Evolutionary conservation across 2,888 invertebrate species (phyloP).

Genomic region (Chrysomela aeneicollis): DNA sequence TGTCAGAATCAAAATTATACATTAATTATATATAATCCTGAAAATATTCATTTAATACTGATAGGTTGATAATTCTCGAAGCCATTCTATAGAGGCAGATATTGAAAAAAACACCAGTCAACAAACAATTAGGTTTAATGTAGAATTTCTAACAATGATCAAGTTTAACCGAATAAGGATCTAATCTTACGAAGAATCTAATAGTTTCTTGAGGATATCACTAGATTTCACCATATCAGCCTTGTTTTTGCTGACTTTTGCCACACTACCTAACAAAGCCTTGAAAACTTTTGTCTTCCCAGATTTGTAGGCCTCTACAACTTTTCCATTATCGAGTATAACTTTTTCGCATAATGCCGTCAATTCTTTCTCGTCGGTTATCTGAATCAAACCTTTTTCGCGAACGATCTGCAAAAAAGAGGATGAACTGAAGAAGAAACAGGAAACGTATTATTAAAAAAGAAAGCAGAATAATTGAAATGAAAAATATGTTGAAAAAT

Average conservation of each 20-base stretch:
- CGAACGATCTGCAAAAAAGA: conserved; percentile 64
- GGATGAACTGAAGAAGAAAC: neutral
- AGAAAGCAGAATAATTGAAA: neutral
- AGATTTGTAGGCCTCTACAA: conserved; percentile 71
- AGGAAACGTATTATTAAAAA: neutral
- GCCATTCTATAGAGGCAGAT: too few species aligned
- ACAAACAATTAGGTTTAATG: too few species aligned
- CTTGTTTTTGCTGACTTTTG: conserved; percentile 67
- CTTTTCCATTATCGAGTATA: conserved; percentile 71
- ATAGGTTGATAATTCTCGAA: too few species aligned
- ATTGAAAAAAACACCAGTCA: too few species aligned
- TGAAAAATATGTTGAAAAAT: too few species aligned
- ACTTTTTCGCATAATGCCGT: conserved; percentile 68
- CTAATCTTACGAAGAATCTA: conserved; percentile 46
- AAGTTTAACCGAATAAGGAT: too few species aligned
- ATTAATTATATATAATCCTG: too few species aligned
- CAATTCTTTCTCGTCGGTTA: conserved; percentile 69
- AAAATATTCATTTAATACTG: too few species aligned
- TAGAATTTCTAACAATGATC: too few species aligned
- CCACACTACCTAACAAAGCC: conserved; percentile 70
- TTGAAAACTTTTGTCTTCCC: conserved; percentile 77
- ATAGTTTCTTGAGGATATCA: conserved; percentile 69
- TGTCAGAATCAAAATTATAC: too few species aligned
- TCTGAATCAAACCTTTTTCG: conserved; percentile 71
- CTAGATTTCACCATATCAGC: conserved; percentile 74